Conservation (phyloP, 1,140 invertebrate species). For the Bombus confusus region DNA sequence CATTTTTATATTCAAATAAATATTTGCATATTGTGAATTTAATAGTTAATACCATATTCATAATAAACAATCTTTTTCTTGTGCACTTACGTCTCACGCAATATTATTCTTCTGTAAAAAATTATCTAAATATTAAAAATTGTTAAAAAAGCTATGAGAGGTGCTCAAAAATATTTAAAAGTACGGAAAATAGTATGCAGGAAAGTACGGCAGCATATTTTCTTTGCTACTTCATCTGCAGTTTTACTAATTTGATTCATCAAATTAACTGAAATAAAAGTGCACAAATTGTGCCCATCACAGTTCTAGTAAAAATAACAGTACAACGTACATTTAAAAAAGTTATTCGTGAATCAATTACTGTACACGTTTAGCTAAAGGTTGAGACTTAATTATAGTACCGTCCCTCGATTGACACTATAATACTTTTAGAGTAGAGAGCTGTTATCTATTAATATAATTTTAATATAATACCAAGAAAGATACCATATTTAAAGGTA, state of each 20-base stretch:
- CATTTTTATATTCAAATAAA: conserved; percentile 35
- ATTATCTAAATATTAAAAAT: conserved; percentile 22
- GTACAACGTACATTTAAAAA: conserved; percentile 55
- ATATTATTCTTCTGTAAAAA: neutral
- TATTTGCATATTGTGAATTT: conserved; percentile 8
- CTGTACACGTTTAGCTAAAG: conserved; percentile 37
- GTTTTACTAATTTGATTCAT: neutral
- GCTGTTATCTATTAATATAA: conserved; percentile 53
- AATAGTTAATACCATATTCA: conserved; percentile 32
- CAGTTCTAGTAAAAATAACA: conserved; percentile 62
- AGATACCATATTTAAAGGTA: conserved; percentile 41
- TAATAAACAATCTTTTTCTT: conserved; percentile 20
- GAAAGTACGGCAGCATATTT: conserved; percentile 8
- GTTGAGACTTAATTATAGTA: conserved; percentile 27
- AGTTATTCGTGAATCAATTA: conserved; percentile 52
- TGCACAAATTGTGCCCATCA: conserved; percentile 51
- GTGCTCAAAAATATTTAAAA: conserved; percentile 14
- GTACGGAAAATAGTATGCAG: conserved; percentile 22
- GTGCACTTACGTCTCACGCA: conserved; percentile 4
- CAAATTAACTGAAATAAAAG: conserved; percentile 26
- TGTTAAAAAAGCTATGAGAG: neutral
- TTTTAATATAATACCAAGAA: conserved; percentile 52
- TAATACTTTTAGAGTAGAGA: conserved; percentile 68
- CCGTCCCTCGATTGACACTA: conserved; percentile 41
- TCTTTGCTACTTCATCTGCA: neutral